Evolutionary conservation across 1,140 invertebrate genomes (phyloP).

Genomic region (Drosophila jambulina): DNA sequence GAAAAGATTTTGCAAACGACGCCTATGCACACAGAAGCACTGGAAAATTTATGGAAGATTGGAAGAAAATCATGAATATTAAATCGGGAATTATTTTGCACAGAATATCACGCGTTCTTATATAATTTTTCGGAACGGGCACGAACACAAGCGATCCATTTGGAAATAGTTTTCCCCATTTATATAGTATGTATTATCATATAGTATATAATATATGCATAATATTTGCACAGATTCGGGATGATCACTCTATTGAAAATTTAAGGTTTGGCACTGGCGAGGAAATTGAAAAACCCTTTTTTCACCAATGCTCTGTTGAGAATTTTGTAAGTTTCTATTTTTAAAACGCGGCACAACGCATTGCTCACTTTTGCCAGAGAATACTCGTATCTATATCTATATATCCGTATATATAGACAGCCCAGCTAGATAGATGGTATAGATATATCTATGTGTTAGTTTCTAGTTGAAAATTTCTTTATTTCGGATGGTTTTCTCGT

Average conservation of each 20-base stretch:
- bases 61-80: slow-evolving; percentile 30
- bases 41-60: slow-evolving; percentile 68
- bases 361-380: slow-evolving; percentile 80
- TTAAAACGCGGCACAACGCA: slow-evolving; percentile 73
- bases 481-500: slow-evolving; percentile 79
- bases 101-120: slow-evolving; percentile 71
- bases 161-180: slow-evolving; percentile 38
- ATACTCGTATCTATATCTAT: slow-evolving; percentile 74
- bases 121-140: slow-evolving; percentile 58
- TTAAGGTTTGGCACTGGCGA: slow-evolving; percentile 8
- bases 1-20: slow-evolving; percentile 50
- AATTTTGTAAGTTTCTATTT: slow-evolving; percentile 82
- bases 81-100: slow-evolving; percentile 47
- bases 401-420: slow-evolving; percentile 73
- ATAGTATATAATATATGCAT: slow-evolving; percentile 9
- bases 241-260: not conserved
- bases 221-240: slow-evolving; percentile 3
- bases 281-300: slow-evolving; percentile 54
- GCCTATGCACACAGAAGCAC: slow-evolving; percentile 74
- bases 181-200: not conserved
- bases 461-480: slow-evolving; percentile 74
- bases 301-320: slow-evolving; percentile 61
- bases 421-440: slow-evolving; percentile 68
- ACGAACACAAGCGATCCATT: slow-evolving; percentile 21
- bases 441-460: slow-evolving; percentile 69